Base-by-base conservation (phyloP, 2,888 invertebrate genomes). In the Junonia oenone region DNA sequence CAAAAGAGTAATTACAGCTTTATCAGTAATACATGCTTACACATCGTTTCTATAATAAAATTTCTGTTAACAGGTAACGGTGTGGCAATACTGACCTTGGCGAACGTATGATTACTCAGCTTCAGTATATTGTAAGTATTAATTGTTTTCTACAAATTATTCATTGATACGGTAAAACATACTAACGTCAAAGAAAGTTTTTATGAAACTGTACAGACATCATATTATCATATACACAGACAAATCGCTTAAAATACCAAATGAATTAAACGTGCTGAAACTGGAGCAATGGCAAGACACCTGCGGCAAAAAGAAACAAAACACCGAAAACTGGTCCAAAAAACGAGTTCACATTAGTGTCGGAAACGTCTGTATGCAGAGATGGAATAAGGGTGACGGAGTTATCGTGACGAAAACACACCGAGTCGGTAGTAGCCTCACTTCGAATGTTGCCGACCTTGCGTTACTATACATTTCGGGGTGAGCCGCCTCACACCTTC, bases 391-490 rank as follows among this genome's bases (percentile, higher is more conserved):
- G 22, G 27, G 19, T 29, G 13, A 19, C 40, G 29, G 9, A n/a
- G 19, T 19, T n/a, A 17, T 33, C 27, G 29, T 31, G 19, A 22
- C 31, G 3, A 31, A 33, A 40, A 54, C n/a, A 17, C 13, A 27
- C 27, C 46, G 26, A 27, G 27, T 43, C 17, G 17, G 17, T 31
- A 2, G 40, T 50, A 55, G 33, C 52, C 49, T 52, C 70, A 73
- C 65, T 75, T 81, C 74, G 86, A 86, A 79, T 81, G 86, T 86
- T 70, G 85, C 60, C 76, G 83, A 67, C 87, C 88, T 88, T 85
- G 86, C 70, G 61, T 58, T 68, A 66, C 72, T 71, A 59, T 67
- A 76, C 71, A 74, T 73, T 85, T 84, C 85, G 85, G 86, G 82
- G 84, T 80, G 78, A 84, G 74, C 85, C 45, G 62, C 57, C 58